Evolutionary conservation across 1,140 invertebrate species (phyloP).

Genomic region (Platyscapa corneri): DNA sequence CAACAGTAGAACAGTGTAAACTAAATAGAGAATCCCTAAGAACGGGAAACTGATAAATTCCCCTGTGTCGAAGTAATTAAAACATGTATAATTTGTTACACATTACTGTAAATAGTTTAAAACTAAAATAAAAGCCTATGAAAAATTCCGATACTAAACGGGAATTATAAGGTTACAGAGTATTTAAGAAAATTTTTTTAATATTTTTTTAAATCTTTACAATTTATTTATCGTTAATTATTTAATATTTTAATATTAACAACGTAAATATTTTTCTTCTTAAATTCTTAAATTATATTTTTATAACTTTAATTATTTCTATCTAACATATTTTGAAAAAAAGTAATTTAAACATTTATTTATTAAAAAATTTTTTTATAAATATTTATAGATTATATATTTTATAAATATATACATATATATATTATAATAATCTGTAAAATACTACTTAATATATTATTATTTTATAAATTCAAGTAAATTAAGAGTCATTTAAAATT

Average conservation of each 20-base stretch:
- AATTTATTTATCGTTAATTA: not conserved
- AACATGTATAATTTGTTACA: constrained; percentile 23
- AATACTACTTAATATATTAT: no score
- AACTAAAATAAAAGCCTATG: constrained; percentile 10
- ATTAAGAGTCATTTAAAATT: no score
- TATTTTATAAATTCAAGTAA: no score
- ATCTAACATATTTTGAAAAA: no score
- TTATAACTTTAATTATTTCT: not conserved
- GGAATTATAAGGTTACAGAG: constrained; percentile 17
- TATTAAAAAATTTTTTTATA: no score
- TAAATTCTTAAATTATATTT: not conserved
- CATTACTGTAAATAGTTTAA: constrained; percentile 28
- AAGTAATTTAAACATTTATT: no score
- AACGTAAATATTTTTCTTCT: not conserved
- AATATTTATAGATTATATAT: no score
- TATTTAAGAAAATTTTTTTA: not conserved
- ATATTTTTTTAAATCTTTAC: not conserved
- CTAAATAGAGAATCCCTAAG: constrained; percentile 53
- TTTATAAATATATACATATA: no score
- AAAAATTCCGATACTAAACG: constrained; percentile 17
- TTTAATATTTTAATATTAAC: not conserved
- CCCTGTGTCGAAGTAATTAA: constrained; percentile 27
- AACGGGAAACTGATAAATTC: constrained; percentile 54
- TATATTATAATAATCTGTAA: no score
- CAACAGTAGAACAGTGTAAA: constrained; percentile 17